Base-by-base conservation (phyloP, 2,797 vertebrate species). In the Lacerta agilis region DNA sequence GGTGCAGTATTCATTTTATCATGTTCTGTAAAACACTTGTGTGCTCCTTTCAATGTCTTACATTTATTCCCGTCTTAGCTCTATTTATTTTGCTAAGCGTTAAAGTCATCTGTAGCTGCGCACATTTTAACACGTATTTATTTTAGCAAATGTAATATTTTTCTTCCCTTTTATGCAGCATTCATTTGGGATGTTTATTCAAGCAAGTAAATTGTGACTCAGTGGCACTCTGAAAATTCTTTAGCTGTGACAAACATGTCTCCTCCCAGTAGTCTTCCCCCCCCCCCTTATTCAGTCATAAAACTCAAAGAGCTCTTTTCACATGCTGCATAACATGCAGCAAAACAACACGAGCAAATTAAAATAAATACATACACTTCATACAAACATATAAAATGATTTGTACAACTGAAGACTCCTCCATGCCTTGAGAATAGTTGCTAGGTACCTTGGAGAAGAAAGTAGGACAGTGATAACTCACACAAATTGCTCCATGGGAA, bases 1-100 rank as follows among this genome's bases (percentile, higher is more conserved):
- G 58, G 77, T 38, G 11, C 67, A 87, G 73, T 89, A 88, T 95
- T 96, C 94, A 93, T 95, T 96, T 95, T 92, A 92, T 93, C 92
- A 92, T 95, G 92, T 96, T 96, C 94, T 90, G 43, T 93, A 95
- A 94, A 95, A 92, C 79, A 92, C 55, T 91, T 92, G 88, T 86
- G 90, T 93, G 90, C 45, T 94, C 94, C 93, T 93, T 95, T 89
- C 86, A 91, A 2, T 93, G 90, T 91, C 83, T 91, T 94, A 92
- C 89, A 95, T 96, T 95, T 92, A 89, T 95, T 96, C 92, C 81
- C 87, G 29, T 82, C 92, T 93, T 58, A 94, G 87, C 73, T 93
- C 93, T 95, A 92, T 95, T 96, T 96, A 92, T 95, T 96, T 96
- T 87, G 90, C 49, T 89, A 92, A 96, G 85, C 75, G 64, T 79